Conservation (phyloP, 1,140 invertebrate genomes). For the Drosophila kikkawai region DNA sequence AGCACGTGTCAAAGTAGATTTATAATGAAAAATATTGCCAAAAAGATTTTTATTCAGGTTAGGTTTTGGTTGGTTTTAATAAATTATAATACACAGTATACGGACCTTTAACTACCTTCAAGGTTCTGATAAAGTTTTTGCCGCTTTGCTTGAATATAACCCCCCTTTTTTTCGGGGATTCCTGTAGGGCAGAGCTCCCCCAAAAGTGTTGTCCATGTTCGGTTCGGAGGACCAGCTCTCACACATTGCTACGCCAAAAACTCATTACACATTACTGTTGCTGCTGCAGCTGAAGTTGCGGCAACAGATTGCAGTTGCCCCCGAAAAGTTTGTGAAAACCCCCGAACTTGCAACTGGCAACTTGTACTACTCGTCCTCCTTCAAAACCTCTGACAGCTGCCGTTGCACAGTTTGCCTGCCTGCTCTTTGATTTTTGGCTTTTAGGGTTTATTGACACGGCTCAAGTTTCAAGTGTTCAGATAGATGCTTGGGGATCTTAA, state of each 20-base stretch:
- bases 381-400: constrained; percentile 60
- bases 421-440: constrained; percentile 45
- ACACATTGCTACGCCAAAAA: constrained; percentile 46
- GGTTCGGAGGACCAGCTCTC: constrained; percentile 1
- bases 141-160: neutral
- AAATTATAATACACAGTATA: neutral
- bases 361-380: constrained; percentile 12
- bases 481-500: constrained; percentile 1
- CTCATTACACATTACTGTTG: constrained; percentile 42
- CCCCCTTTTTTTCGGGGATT: constrained; percentile 1
- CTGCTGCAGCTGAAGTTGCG: constrained; percentile 33
- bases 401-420: constrained; percentile 20
- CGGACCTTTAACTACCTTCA: neutral
- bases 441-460: constrained; percentile 69
- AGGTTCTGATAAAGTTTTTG: neutral
- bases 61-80: neutral
- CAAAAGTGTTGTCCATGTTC: constrained; percentile 25
- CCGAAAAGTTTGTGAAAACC: constrained; percentile 56
- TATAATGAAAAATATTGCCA: too few species aligned
- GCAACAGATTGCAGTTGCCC: constrained; percentile 69
- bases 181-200: neutral
- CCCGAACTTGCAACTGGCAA: constrained; percentile 18
- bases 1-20: too few species aligned
- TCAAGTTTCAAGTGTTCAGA: constrained; percentile 44
- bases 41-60: too few species aligned